Base-by-base conservation (phyloP, 2,113 vertebrate genomes). In the Lampris incognitus region DNA sequence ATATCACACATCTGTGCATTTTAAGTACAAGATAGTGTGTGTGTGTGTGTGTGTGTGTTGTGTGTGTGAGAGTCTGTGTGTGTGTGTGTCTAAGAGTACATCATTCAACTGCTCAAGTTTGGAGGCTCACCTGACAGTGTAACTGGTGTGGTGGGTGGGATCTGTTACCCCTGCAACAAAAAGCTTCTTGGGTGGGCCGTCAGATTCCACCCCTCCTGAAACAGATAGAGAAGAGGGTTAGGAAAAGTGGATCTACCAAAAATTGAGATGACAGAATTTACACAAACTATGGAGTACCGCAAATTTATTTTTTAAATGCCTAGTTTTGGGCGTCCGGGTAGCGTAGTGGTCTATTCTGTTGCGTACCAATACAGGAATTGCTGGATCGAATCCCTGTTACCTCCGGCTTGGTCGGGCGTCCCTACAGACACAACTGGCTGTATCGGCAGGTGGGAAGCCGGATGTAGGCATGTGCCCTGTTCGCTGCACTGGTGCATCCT, bases 101-200 rank as follows among this genome's bases (percentile, higher is more conserved):
- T 40, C 13, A 24, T 24, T 24, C 24, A 24, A 24, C 24, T 24
- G 24, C 9, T 65, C n/a, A 6, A 10, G 5, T 4, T 8, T 48
- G 40, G 36, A 37, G 1, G 2, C 79, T 88, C 72, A 95, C 94
- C 94, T 95, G 69, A 94, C 85, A 2, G 91, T 92, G 88, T 91
- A 94, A 76, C 81, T 89, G 9, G 91, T 92, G 73, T 80, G 86
- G 72, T 93, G 90, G 80, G 91, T 36, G 10, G 94, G 88, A 24
- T 94, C 94, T 37, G 93, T 89, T 46, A 95, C 93, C 50, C 94
- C 94, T 0, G 93, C 93, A 66, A 95, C 93, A 88, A 95, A 95
- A 1, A 95, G 94, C 79, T 95, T 95, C 88, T 95, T 95, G 2
- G 94, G 94, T 0, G 94, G 94, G 13, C 91, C 94, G 9, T 95